These are phyloP conservation scores for Acromyrmex echinatior DNA, from an alignment of 1,140 invertebrate species.

Conservation along the genomic window DNA sequence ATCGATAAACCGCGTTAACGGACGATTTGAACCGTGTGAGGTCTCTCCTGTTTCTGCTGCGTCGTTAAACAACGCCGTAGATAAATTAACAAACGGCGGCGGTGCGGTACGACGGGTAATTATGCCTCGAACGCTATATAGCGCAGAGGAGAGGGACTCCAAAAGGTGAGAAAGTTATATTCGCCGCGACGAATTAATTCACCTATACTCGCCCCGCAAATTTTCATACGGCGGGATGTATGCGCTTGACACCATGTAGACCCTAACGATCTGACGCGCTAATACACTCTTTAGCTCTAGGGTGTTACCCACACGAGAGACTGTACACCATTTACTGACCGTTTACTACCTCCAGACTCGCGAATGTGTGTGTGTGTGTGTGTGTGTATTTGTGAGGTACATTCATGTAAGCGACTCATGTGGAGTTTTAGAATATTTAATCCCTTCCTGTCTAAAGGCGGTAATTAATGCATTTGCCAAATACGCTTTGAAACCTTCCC, in stretches of 20 bases:
- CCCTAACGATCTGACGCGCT: slow-evolving; percentile 73
- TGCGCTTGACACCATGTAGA: slow-evolving; percentile 70
- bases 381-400: not conserved
- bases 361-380: no score
- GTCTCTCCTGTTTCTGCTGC: not conserved
- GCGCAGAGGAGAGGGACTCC: not conserved
- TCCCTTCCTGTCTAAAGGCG: slow-evolving; percentile 21
- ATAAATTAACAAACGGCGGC: slow-evolving; percentile 29
- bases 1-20: not conserved
- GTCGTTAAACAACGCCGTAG: not conserved
- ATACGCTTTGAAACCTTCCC: slow-evolving; percentile 28
- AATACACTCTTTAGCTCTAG: slow-evolving; percentile 71
- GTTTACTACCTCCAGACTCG: slow-evolving; percentile 29
- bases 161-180: slow-evolving; percentile 70
- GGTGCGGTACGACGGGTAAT: slow-evolving; percentile 30
- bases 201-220: slow-evolving; percentile 67
- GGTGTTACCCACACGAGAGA: slow-evolving; percentile 50
- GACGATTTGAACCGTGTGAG: no score
- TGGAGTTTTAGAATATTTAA: slow-evolving; percentile 52
- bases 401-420: slow-evolving; percentile 29
- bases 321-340: slow-evolving; percentile 40
- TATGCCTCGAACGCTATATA: slow-evolving; percentile 32
- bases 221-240: slow-evolving; percentile 67
- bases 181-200: slow-evolving; percentile 68
- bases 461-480: slow-evolving; percentile 47